phyloP scores from a whole-genome alignment of 2,888 invertebrate species.

The Quadroppia sp. region DNA sequence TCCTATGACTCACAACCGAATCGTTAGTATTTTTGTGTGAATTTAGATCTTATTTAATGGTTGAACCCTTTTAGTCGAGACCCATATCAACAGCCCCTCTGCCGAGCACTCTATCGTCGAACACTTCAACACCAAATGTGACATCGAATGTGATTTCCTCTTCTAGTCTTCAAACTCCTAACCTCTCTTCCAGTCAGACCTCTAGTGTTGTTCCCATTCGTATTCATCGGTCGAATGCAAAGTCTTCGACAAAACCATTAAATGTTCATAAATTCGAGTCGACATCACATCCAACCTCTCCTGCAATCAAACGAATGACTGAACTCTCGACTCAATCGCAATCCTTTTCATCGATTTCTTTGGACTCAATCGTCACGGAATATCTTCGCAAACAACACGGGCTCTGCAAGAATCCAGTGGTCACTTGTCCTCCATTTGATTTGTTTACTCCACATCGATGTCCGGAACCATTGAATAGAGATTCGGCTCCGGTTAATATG shows the following conservation, averaged over 20 bases:
- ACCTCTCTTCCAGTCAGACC: background rate
- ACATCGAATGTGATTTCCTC: too few species aligned
- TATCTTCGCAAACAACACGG: constrained; percentile 96
- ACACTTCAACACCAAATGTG: background rate
- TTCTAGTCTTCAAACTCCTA: background rate
- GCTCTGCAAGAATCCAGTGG: constrained; percentile 95
- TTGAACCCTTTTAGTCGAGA: constrained; percentile 1
- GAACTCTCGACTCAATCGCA: constrained; percentile 27
- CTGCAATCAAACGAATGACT: background rate
- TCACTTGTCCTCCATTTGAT: constrained; percentile 94
- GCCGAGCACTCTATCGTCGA: background rate
- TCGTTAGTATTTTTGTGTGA: constrained; percentile 19
- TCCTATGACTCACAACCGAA: constrained; percentile 17
- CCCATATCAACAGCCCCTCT: constrained; percentile 30
- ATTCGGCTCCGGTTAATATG: constrained; percentile 66
- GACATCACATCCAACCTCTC: constrained; percentile 19
- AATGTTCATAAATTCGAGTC: constrained; percentile 23
- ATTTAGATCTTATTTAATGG: constrained; percentile 20
- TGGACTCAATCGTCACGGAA: constrained; percentile 91
- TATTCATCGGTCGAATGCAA: constrained; percentile 21
- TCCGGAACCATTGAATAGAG: constrained; percentile 74
- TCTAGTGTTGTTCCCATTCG: constrained; percentile 31
- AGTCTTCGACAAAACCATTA: background rate
- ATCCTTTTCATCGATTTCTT: constrained; percentile 59
- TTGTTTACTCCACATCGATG: constrained; percentile 93